phyloP scores from a whole-genome alignment of 2,888 invertebrate species.

The Mechanitis messenoides region DNA sequence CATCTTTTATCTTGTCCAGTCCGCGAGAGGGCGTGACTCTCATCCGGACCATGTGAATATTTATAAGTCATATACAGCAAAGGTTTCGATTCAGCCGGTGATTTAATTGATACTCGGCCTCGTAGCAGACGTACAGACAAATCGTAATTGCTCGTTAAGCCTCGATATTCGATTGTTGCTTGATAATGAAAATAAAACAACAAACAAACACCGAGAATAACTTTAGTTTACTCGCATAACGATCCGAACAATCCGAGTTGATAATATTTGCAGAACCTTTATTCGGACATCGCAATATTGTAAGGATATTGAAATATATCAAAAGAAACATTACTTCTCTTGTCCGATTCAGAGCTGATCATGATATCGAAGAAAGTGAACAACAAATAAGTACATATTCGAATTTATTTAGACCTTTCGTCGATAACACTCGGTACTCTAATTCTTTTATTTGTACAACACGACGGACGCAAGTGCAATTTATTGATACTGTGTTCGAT shows the following conservation, averaged over 20 bases:
- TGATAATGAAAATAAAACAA: constrained; percentile 65
- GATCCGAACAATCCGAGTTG: constrained; percentile 25
- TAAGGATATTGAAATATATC: constrained; percentile 27
- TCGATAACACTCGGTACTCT: constrained; percentile 61
- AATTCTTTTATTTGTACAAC: constrained; percentile 68
- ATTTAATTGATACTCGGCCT: constrained; percentile 64
- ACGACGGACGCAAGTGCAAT: constrained; percentile 69
- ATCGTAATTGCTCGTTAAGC: constrained; percentile 72
- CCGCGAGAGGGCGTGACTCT: constrained; percentile 43
- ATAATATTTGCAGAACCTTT: constrained; percentile 38
- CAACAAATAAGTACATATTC: constrained; percentile 64
- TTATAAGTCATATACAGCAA: constrained; percentile 60
- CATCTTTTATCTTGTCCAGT: constrained; percentile 58
- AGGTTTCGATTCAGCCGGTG: constrained; percentile 47
- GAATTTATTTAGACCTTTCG: constrained; percentile 69
- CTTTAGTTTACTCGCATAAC: constrained; percentile 18
- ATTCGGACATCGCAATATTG: constrained; percentile 13
- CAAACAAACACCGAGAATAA: constrained; percentile 41
- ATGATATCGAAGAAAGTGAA: constrained; percentile 57
- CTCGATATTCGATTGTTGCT: constrained; percentile 67
- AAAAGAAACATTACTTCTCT: constrained; percentile 29
- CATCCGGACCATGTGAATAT: constrained; percentile 59
- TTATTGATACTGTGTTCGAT: constrained; percentile 72
- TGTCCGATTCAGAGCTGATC: constrained; percentile 42
- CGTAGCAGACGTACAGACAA: constrained; percentile 53